These are phyloP conservation scores for Toxotes jaculatrix DNA, from an alignment of 2,113 vertebrate genomes.

Conservation along the genomic window DNA sequence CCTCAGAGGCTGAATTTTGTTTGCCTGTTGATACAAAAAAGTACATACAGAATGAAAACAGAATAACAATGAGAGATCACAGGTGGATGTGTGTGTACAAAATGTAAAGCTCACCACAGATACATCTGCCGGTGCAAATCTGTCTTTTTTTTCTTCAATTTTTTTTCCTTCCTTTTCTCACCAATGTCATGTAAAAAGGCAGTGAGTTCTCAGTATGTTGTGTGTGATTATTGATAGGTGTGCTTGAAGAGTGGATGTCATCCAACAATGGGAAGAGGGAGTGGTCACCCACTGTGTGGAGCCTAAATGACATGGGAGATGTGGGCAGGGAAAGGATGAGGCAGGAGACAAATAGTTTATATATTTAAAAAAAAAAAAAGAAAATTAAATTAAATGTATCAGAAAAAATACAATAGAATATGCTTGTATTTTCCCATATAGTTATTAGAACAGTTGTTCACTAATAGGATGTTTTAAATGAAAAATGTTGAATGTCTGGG, in stretches of 20 bases:
- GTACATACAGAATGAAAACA: constrained; percentile 2
- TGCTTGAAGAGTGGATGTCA: constrained; percentile 46
- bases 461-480: constrained; percentile 73
- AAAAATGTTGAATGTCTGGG: constrained; percentile 79
- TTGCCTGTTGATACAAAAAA: constrained; percentile 12
- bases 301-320: constrained; percentile 47
- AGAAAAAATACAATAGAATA: constrained; percentile 69
- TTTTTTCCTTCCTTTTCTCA: constrained; percentile 32
- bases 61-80: constrained; percentile 35
- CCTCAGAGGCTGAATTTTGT: constrained; percentile 30
- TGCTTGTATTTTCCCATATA: constrained; percentile 83
- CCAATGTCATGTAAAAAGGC: constrained; percentile 51
- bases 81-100: constrained; percentile 22
- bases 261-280: constrained; percentile 34
- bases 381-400: constrained; percentile 57
- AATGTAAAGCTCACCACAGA: constrained; percentile 35
- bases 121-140: constrained; percentile 30
- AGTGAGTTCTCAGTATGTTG: constrained; percentile 56
- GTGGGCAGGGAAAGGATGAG: constrained; percentile 49
- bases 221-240: constrained; percentile 65
- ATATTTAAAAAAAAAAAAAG: constrained; percentile 51
- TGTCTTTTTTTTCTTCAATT: constrained; percentile 41
- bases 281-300: constrained; percentile 37
- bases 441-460: constrained; percentile 74
- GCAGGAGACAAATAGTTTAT: constrained; percentile 56